A percentile compares a stretch with the other conserved stretches of the same genome.
Conservation (phyloP, 1,140 invertebrate genomes). For the Pemphigus obesinymphae region DNA sequence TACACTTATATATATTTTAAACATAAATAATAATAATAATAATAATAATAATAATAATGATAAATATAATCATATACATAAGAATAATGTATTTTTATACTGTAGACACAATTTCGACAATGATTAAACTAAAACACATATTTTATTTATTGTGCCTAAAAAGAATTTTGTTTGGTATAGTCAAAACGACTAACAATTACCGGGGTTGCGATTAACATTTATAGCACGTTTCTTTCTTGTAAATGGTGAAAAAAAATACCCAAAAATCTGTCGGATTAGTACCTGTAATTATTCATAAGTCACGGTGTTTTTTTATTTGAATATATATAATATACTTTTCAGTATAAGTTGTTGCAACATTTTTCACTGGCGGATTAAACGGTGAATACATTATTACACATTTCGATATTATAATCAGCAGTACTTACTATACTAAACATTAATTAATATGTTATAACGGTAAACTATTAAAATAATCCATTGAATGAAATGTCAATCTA, state of each 20-base stretch:
- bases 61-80: no score
- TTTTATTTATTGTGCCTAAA: no score
- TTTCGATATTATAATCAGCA: neutral
- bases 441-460: no score
- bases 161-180: neutral
- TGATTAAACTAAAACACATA: no score
- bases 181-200: neutral
- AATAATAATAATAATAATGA: no score
- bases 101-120: no score
- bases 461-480: no score
- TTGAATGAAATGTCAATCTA: no score
- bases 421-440: no score
- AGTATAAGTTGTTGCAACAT: neutral
- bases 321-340: neutral
- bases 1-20: no score
- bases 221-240: neutral
- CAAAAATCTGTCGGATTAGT: neutral
- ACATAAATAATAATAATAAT: no score
- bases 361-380: neutral
- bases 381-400: neutral
- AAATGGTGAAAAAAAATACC: neutral
- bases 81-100: no score
- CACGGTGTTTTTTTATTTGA: neutral
- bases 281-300: neutral
- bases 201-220: neutral